These are phyloP conservation scores for Sander lucioperca DNA, from an alignment of 2,113 vertebrate genomes.

Conservation along the genomic window DNA sequence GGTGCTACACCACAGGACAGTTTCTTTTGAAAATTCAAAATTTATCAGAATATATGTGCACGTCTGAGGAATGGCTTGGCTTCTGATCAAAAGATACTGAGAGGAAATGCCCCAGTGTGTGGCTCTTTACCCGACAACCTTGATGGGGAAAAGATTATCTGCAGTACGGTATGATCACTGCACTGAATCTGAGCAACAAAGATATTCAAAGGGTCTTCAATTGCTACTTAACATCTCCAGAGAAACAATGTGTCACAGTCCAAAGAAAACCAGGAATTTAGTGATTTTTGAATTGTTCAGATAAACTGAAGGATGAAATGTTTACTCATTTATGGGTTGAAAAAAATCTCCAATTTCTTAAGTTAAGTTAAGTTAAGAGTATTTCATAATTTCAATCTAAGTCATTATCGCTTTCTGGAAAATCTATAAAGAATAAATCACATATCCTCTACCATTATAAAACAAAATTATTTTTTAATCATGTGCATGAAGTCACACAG, in stretches of 20 bases:
- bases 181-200: background rate
- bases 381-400: background rate
- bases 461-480: background rate
- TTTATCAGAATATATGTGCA: background rate
- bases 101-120: background rate
- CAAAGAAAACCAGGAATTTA: background rate
- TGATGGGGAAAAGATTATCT: background rate
- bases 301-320: background rate
- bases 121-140: background rate
- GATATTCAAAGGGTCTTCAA: background rate
- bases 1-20: background rate
- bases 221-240: background rate
- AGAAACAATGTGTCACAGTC: background rate
- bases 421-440: background rate
- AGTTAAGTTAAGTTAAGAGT: background rate
- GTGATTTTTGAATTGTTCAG: background rate
- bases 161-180: background rate
- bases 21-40: constrained; percentile 5
- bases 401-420: background rate
- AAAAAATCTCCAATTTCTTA: background rate
- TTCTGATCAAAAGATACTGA: constrained; percentile 16
- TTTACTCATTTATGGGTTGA: background rate
- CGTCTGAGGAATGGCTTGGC: background rate
- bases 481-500: constrained; percentile 1
- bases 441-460: background rate